Evolutionary conservation across 1,140 invertebrate species (phyloP).

Genomic region (Temnothorax nylanderi): DNA sequence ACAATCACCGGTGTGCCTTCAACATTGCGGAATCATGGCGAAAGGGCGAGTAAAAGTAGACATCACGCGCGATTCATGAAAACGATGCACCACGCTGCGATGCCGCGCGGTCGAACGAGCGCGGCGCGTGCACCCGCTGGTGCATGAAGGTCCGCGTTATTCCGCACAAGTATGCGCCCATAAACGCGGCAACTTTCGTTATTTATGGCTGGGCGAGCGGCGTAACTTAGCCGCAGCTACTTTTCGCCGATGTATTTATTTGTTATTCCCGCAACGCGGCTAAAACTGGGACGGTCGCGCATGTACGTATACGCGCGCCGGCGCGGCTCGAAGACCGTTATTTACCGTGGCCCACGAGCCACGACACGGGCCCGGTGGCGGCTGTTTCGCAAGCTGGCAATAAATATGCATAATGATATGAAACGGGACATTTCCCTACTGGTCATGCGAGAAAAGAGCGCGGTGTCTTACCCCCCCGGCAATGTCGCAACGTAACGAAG

Average conservation of each 20-base stretch:
- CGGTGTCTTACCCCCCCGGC: neutral
- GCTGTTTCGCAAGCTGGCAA: conserved; percentile 66
- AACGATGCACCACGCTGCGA: conserved; percentile 6
- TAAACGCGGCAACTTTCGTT: conserved; percentile 80
- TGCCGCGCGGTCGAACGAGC: neutral
- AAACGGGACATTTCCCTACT: conserved; percentile 65
- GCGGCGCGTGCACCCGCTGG: conserved; percentile 42
- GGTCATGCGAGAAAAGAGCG: conserved; percentile 42
- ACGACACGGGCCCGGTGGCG: conserved; percentile 29
- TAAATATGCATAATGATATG: conserved; percentile 78
- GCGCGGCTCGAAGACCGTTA: conserved; percentile 70
- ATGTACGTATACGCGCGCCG: conserved; percentile 62
- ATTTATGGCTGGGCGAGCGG: conserved; percentile 74
- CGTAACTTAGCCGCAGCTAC: conserved; percentile 77
- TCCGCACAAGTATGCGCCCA: conserved; percentile 75
- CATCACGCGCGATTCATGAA: neutral
- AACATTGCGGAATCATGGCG: conserved; percentile 49
- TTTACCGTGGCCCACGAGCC: conserved; percentile 68
- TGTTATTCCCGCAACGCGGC: conserved; percentile 75
- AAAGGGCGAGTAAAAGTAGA: neutral
- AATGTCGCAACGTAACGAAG: neutral
- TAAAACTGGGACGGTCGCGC: conserved; percentile 66
- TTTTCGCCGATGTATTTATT: conserved; percentile 81
- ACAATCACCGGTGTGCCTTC: conserved; percentile 22
- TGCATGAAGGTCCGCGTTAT: conserved; percentile 66